These are phyloP conservation scores for Dastarcus helophoroides DNA, from an alignment of 2,888 invertebrate genomes.

Conservation along the genomic window DNA sequence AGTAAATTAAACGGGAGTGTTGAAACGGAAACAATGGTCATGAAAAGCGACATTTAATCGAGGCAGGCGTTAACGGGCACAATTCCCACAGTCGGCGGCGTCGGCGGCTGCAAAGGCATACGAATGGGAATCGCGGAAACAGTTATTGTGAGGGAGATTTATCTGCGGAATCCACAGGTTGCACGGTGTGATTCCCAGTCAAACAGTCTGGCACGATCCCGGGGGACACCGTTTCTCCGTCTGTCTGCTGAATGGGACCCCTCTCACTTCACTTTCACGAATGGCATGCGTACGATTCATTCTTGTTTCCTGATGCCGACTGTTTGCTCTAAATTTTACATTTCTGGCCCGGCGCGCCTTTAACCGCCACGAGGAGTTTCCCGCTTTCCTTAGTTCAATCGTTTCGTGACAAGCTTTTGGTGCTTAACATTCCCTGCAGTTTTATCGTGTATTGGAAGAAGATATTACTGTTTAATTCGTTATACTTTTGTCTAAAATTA, in stretches of 20 bases:
- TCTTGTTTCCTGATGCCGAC: conserved; percentile 26
- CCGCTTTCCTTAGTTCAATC: no score
- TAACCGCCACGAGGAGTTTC: not conserved
- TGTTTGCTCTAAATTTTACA: conserved; percentile 19
- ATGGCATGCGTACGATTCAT: conserved; percentile 31
- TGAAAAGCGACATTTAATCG: conserved; percentile 13
- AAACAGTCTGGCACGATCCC: conserved; percentile 31
- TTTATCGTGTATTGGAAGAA: no score
- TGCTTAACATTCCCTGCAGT: not conserved
- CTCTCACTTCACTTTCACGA: conserved; percentile 31
- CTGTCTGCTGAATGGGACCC: conserved; percentile 33
- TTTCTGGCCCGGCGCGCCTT: conserved; percentile 2
- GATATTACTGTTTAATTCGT: no score
- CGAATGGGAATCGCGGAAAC: conserved; percentile 23
- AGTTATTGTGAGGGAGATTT: conserved; percentile 32
- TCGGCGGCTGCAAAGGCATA: conserved; percentile 19
- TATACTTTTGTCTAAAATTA: no score
- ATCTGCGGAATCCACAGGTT: conserved; percentile 39
- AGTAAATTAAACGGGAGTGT: not conserved
- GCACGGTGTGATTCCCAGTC: conserved; percentile 25
- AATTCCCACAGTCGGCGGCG: conserved; percentile 15
- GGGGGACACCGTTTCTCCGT: conserved; percentile 29
- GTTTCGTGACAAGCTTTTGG: no score
- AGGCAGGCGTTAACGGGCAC: conserved; percentile 13
- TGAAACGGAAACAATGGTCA: conserved; percentile 10